phyloP scores from a whole-genome alignment of 2,888 invertebrate species.

The Drosophila borealis region DNA sequence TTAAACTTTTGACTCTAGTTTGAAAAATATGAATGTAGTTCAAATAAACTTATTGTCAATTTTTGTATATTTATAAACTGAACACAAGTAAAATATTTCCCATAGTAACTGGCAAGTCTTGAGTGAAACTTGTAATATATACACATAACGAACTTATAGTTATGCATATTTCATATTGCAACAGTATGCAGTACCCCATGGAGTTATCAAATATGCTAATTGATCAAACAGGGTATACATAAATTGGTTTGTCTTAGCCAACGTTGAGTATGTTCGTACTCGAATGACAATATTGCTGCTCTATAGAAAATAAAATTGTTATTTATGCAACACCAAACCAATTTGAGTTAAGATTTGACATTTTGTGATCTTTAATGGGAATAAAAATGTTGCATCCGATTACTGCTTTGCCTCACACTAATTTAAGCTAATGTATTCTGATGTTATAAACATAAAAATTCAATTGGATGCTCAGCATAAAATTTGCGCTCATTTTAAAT shows the following conservation, averaged over 20 bases:
- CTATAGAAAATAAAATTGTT: not conserved
- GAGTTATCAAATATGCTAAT: not conserved
- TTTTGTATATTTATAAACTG: too few relatives aligned
- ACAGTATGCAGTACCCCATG: not conserved
- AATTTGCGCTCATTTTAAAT: conserved; percentile 12
- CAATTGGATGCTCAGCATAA: conserved; percentile 25
- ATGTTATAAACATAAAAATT: conserved; percentile 31
- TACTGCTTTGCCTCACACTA: not conserved
- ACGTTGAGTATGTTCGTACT: too few relatives aligned
- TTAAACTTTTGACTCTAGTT: too few relatives aligned
- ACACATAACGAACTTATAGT: too few relatives aligned
- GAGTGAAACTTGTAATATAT: too few relatives aligned
- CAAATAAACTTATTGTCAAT: too few relatives aligned
- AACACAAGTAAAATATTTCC: too few relatives aligned
- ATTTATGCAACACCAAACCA: not conserved
- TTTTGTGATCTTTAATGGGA: not conserved
- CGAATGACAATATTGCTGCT: too few relatives aligned
- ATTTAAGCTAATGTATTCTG: conserved; percentile 28
- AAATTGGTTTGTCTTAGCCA: not conserved
- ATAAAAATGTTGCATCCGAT: not conserved
- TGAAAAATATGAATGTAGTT: too few relatives aligned
- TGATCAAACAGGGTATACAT: not conserved
- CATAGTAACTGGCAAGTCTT: too few relatives aligned
- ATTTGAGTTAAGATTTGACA: not conserved
- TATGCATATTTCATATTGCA: not conserved